Evolutionary conservation across 2,888 invertebrate genomes (phyloP).

Genomic region (Drosophila stalkeri): DNA sequence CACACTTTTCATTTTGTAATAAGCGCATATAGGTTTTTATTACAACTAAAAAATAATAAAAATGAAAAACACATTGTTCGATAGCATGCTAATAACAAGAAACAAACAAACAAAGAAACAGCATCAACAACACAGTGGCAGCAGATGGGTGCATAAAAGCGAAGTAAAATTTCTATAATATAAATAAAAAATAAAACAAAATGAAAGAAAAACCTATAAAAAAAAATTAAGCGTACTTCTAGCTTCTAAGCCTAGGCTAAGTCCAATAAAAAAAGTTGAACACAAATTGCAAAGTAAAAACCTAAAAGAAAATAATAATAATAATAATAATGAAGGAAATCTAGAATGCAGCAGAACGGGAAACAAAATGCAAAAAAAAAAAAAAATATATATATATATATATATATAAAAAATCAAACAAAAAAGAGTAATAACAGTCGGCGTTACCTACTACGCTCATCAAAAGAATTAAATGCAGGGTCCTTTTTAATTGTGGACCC

Average conservation of each 20-base stretch:
- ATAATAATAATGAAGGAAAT: constrained; percentile 43
- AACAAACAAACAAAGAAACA: constrained; percentile 33
- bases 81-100: constrained; percentile 47
- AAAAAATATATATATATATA: constrained; percentile 28
- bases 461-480: constrained; percentile 58
- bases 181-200: constrained; percentile 58
- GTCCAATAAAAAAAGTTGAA: constrained; percentile 77
- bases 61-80: constrained; percentile 53
- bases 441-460: constrained; percentile 75
- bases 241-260: constrained; percentile 77
- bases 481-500: constrained; percentile 28
- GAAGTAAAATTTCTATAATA: constrained; percentile 75
- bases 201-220: constrained; percentile 61
- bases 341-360: constrained; percentile 50
- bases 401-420: constrained; percentile 7
- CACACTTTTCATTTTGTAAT: constrained; percentile 78
- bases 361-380: constrained; percentile 13
- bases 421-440: constrained; percentile 62
- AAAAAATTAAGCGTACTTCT: constrained; percentile 74
- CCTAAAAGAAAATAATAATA: constrained; percentile 54
- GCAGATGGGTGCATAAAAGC: constrained; percentile 54
- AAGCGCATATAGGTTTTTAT: constrained; percentile 80
- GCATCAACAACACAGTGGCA: constrained; percentile 42
- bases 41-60: constrained; percentile 55
- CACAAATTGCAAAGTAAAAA: constrained; percentile 72